Conservation (phyloP, 2,113 vertebrate genomes). For the Cavia aperea region DNA sequence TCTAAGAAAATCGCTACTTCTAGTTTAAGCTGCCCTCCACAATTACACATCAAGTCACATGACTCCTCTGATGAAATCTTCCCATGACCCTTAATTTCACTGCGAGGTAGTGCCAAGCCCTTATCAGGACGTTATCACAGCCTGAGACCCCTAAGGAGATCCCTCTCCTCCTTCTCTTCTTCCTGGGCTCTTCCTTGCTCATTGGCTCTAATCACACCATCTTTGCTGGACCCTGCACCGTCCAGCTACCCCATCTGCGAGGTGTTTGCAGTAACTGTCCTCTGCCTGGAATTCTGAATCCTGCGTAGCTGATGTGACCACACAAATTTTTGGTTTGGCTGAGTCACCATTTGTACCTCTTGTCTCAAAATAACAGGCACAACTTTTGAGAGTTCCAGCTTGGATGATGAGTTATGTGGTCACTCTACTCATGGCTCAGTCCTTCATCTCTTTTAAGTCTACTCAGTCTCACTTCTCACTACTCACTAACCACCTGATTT, state of each 20-base stretch:
- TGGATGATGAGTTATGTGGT: background rate
- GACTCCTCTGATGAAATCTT: background rate
- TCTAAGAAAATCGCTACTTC: background rate
- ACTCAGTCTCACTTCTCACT: background rate
- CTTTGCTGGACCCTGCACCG: background rate
- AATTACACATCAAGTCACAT: background rate
- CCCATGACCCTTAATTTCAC: background rate
- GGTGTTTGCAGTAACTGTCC: background rate
- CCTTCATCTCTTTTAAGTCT: background rate
- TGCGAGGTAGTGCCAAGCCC: background rate
- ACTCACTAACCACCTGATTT: background rate
- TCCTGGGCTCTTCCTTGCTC: background rate
- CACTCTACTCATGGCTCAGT: background rate
- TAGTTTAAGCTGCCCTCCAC: background rate
- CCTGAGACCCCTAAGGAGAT: background rate
- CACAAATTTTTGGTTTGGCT: background rate
- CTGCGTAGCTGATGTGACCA: background rate
- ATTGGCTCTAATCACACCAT: background rate
- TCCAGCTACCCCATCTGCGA: background rate
- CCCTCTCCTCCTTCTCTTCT: too few relatives aligned
- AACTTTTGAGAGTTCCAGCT: background rate
- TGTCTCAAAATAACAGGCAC: background rate
- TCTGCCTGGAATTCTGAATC: background rate
- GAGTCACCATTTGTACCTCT: background rate
- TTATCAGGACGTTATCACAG: too few relatives aligned